Evolutionary conservation across 2,888 invertebrate genomes (phyloP).

Genomic region (Caenorhabditis japonica): DNA sequence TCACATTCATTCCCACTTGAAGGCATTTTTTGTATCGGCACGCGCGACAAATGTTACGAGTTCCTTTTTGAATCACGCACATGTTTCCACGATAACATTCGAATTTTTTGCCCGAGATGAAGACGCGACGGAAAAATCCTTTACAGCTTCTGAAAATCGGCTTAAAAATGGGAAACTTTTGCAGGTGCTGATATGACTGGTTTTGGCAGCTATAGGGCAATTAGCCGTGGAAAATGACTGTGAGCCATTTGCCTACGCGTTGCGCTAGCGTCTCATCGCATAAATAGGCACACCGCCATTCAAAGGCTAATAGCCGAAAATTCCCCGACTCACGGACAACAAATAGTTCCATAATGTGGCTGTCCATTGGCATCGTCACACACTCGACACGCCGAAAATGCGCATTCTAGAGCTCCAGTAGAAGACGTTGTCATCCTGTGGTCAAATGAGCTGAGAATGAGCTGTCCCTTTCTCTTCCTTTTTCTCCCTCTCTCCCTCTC

Average conservation of each 20-base stretch:
- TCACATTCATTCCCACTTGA: constrained; percentile 58
- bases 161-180: not conserved
- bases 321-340: constrained; percentile 64
- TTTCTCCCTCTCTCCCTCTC: not conserved
- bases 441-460: constrained; percentile 16
- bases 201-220: too few species aligned
- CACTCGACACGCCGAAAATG: constrained; percentile 44
- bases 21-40: constrained; percentile 63
- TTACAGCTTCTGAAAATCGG: constrained; percentile 56
- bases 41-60: constrained; percentile 54
- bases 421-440: constrained; percentile 13
- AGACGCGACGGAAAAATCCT: constrained; percentile 60
- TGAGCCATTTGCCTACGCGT: too few species aligned
- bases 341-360: constrained; percentile 58
- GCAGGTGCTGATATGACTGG: too few species aligned
- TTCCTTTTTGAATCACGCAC: constrained; percentile 52
- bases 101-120: constrained; percentile 52
- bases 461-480: constrained; percentile 13
- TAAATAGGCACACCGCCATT: too few species aligned
- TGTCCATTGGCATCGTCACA: constrained; percentile 56
- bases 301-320: too few species aligned
- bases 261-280: too few species aligned
- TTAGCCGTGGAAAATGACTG: too few species aligned
- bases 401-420: not conserved
- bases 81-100: constrained; percentile 58